Conservation (phyloP, 2,888 invertebrate genomes). For the Anagyrus pseudococci region DNA sequence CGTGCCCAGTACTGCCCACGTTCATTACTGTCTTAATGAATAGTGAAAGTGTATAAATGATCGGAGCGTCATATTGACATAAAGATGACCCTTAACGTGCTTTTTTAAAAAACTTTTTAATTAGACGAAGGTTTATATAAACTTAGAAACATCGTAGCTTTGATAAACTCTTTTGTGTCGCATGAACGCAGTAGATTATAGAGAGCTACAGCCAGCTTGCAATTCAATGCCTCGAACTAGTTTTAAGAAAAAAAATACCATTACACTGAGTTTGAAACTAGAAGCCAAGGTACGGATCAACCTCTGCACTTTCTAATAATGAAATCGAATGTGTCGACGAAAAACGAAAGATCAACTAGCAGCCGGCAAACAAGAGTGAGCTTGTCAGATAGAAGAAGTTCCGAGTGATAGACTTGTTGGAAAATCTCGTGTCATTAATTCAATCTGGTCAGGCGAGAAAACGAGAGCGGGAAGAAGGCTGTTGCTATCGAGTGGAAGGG, state of each 20-base stretch:
- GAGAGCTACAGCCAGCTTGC: background rate
- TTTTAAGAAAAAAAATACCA: constrained; percentile 1
- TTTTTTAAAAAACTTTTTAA: too few relatives aligned
- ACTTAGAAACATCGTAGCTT: too few relatives aligned
- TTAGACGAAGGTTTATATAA: too few relatives aligned
- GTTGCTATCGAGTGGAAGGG: constrained; percentile 1
- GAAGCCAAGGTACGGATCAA: constrained; percentile 10
- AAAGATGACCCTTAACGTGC: too few relatives aligned
- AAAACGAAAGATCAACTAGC: background rate
- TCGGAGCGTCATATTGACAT: too few relatives aligned
- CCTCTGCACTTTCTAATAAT: constrained; percentile 20
- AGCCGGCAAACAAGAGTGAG: background rate
- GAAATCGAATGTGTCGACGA: constrained; percentile 18
- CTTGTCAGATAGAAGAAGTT: background rate
- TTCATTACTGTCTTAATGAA: too few relatives aligned
- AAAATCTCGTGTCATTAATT: constrained; percentile 12
- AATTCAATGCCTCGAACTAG: constrained; percentile 6
- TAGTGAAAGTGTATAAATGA: too few relatives aligned
- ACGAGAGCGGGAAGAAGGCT: background rate
- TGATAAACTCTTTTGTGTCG: too few relatives aligned
- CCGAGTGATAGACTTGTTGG: background rate
- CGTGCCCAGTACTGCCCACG: too few relatives aligned
- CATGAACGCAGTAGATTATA: background rate
- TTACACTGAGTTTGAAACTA: constrained; percentile 7
- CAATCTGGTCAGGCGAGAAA: background rate